Evolutionary conservation across 2,888 invertebrate genomes (phyloP), one percentile per base, ranked within the genome.

Genomic region (Nysson spinosus): DNA sequence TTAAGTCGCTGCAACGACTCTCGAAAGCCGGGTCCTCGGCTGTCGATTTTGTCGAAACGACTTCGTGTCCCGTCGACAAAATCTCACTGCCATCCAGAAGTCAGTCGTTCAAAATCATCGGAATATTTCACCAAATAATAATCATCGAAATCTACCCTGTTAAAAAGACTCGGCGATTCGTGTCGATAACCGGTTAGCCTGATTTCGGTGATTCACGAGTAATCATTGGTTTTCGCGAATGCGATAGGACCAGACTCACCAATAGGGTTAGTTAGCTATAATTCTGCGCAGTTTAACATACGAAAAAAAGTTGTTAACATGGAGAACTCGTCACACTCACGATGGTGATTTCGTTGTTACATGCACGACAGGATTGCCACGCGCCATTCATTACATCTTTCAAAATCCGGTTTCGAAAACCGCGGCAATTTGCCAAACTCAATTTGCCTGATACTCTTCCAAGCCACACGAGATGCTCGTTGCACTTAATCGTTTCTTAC

Each of bases 1-100:
- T 85, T 81, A 83, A 80, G 75, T 69, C 76, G 62, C 65, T 68
- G 49, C 72, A 61, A 28, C 69, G 43, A 42, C 30, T 26, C 37
- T 3, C 51, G 47, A 30, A 24, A 46, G 37, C 50, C 51, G 60
- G 49, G 52, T 40, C 39, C 16, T 22, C 28, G 11, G 14, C 26
- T 20, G 28, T 40, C 70, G 37, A 16, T 46, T 50, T 55, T 22
- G 49, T 32, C 57, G 39, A 47, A 64, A 65, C 51, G 46, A 26
- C 44, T 32, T 52, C 49, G 43, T 47, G 42, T 42, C 22, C 28
- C 54, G 17, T 24, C 11, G 44, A 34, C 32, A 14, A 22, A 11
- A 65, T 49, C 73, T n/a, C n/a, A n/a, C n/a, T n/a, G n/a, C n/a
- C n/a, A n/a, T n/a, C n/a, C n/a, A n/a, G n/a, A n/a, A n/a, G n/a